phyloP scores from a whole-genome alignment of 2,113 vertebrate genomes.

The Aptenodytes patagonicus region DNA sequence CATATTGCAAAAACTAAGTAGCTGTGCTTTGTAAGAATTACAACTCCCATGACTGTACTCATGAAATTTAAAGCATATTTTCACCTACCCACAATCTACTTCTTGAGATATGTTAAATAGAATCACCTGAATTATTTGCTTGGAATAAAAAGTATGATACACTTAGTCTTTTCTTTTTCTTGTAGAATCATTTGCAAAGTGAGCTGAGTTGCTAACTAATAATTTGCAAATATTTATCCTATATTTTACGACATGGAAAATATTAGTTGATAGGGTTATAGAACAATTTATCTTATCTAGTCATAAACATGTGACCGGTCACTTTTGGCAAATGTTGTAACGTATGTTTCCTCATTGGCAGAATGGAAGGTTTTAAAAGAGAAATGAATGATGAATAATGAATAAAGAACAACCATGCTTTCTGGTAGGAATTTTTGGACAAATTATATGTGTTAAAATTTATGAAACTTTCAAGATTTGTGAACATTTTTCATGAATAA shows the following conservation, averaged over 20 bases:
- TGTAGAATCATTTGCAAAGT: not conserved
- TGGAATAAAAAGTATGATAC: not conserved
- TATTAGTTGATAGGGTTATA: not conserved
- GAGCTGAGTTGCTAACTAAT: not conserved
- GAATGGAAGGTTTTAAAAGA: not conserved
- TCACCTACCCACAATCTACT: not conserved
- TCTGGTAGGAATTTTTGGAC: not conserved
- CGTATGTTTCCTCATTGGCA: not conserved
- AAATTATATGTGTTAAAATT: not conserved
- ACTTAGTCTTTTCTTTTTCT: not conserved
- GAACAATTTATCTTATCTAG: not conserved
- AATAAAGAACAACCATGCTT: not conserved
- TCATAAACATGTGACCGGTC: not conserved
- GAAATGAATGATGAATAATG: not conserved
- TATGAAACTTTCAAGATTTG: conserved; percentile 5
- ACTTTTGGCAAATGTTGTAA: not conserved
- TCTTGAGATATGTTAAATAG: not conserved
- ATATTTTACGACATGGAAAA: not conserved
- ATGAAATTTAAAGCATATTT: not conserved
- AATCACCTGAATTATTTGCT: not conserved
- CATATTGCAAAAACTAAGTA: not conserved
- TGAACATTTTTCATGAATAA: not conserved
- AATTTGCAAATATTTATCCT: not conserved
- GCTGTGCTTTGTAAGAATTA: not conserved
- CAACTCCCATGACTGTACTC: not conserved